Evolutionary conservation across 1,140 invertebrate species (phyloP).

Genomic region (Pseudomyrmex gracilis): DNA sequence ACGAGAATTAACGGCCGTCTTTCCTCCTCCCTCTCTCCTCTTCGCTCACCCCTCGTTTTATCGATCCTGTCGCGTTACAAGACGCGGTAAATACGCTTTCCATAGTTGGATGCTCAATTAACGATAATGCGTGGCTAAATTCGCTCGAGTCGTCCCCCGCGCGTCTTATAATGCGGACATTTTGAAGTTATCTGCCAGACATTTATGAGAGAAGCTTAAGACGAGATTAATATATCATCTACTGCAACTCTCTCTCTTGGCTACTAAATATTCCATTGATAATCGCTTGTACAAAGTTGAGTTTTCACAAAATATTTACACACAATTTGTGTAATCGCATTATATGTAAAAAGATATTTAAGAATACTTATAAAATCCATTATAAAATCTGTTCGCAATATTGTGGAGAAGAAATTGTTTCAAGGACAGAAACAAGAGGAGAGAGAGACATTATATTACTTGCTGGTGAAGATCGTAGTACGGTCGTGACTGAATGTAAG

Average conservation of each 20-base stretch:
- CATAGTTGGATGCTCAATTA: constrained; percentile 50
- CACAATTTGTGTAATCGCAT: neutral
- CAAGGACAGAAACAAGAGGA: neutral
- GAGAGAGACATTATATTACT: too few species aligned
- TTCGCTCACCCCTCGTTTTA: constrained; percentile 16
- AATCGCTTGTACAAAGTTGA: neutral
- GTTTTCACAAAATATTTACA: neutral
- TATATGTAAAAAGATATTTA: neutral
- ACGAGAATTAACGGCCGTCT: constrained; percentile 51
- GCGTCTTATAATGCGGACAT: constrained; percentile 6
- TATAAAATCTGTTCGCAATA: neutral
- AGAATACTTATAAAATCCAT: neutral
- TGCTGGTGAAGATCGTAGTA: neutral
- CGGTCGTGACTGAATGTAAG: neutral
- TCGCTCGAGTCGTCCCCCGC: constrained; percentile 10
- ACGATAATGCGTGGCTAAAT: constrained; percentile 46
- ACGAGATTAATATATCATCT: constrained; percentile 13
- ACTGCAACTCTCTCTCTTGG: neutral
- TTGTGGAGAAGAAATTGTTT: neutral
- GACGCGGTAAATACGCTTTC: constrained; percentile 47
- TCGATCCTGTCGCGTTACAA: constrained; percentile 43
- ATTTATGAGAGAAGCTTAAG: neutral
- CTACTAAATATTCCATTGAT: neutral
- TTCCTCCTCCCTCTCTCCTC: neutral
- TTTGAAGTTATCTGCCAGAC: neutral